These are phyloP conservation scores for Latrodectus geometricus DNA, from an alignment of 1,140 invertebrate genomes.

Conservation along the genomic window DNA sequence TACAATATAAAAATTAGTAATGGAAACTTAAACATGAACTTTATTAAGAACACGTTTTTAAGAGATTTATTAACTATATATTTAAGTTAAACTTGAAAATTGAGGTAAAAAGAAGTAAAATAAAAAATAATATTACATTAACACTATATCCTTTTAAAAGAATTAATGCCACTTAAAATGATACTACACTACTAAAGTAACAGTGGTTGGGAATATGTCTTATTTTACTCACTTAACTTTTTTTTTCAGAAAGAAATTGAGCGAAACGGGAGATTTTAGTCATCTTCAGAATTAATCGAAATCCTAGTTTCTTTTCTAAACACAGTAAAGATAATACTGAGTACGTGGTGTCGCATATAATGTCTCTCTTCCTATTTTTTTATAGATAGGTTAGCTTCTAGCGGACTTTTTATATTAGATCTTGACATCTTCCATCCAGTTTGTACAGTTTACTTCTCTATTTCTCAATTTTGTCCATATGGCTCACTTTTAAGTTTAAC, in stretches of 20 bases:
- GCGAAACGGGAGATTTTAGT: slow-evolving; percentile 20
- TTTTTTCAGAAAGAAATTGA: background rate
- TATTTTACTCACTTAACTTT: no score
- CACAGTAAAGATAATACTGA: slow-evolving; percentile 26
- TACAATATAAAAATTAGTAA: no score
- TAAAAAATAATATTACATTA: no score
- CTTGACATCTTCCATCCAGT: slow-evolving; percentile 45
- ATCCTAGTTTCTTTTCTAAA: slow-evolving; percentile 34
- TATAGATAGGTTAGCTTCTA: slow-evolving; percentile 35
- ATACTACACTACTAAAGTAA: no score
- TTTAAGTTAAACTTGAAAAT: no score
- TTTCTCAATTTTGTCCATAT: slow-evolving; percentile 20
- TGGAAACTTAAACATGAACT: no score
- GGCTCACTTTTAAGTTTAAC: slow-evolving; percentile 36
- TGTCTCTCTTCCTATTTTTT: slow-evolving; percentile 45
- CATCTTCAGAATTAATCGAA: slow-evolving; percentile 53
- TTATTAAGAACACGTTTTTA: no score
- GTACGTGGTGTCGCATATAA: slow-evolving; percentile 53
- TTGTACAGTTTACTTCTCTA: slow-evolving; percentile 18
- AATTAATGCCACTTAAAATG: no score
- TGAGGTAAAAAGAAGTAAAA: no score
- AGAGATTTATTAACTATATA: no score
- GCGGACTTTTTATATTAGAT: slow-evolving; percentile 30
- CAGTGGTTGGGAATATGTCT: no score
- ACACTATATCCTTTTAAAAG: no score